A percentile compares a stretch with the other conserved stretches of the same genome.
These are phyloP conservation scores for Oryzias dopingdopingensis DNA, from an alignment of 2,797 vertebrate species.

Conservation along the genomic window DNA sequence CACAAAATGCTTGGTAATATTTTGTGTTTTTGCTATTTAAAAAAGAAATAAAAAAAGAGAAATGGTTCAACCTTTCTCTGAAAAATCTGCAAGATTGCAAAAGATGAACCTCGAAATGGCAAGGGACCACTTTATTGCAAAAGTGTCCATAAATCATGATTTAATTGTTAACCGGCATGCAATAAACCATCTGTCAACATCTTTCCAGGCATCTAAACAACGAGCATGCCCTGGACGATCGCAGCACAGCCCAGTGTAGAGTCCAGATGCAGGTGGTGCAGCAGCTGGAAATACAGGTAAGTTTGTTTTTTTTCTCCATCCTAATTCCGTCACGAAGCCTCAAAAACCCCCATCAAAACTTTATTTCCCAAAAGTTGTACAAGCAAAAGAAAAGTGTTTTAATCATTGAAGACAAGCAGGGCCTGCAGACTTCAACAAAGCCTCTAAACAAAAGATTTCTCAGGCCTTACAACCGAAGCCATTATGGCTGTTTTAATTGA, in stretches of 20 bases:
- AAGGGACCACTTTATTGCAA: no score
- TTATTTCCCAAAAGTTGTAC: conserved; percentile 46
- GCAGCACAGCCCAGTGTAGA: conserved; percentile 97
- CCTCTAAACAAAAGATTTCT: conserved; percentile 72
- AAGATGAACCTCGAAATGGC: no score
- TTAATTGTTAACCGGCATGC: background rate
- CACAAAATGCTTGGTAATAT: no score
- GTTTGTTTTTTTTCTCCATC: conserved; percentile 1
- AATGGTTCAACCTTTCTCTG: no score
- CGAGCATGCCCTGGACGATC: conserved; percentile 95
- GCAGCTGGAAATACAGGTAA: conserved; percentile 98
- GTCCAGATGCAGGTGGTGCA: conserved; percentile 99
- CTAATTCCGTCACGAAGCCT: no score
- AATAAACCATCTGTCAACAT: background rate
- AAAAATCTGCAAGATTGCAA: no score
- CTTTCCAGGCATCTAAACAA: conserved; percentile 94
- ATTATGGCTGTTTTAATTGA: conserved; percentile 80
- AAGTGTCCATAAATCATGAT: no score
- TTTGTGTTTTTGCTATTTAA: no score
- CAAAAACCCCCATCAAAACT: conserved; percentile 27
- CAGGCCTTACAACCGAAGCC: conserved; percentile 69
- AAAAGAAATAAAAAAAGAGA: no score
- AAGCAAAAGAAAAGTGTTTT: conserved; percentile 37
- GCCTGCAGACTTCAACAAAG: conserved; percentile 73
- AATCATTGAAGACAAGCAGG: conserved; percentile 55